Base-by-base conservation (phyloP, 2,113 vertebrate genomes). In the Austrofundulus limnaeus region DNA sequence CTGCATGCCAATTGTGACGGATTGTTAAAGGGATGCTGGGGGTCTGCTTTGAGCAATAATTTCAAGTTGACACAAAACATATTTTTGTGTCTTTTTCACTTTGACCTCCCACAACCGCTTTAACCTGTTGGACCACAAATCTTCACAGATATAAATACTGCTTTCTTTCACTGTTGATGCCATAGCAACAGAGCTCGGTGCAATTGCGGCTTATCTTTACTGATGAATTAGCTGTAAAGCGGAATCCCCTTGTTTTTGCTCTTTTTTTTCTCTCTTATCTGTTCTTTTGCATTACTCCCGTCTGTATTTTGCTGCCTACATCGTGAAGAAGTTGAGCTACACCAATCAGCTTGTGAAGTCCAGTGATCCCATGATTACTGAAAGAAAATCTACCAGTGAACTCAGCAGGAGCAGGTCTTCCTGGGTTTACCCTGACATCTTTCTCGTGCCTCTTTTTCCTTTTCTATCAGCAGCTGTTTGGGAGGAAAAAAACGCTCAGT, bases 171-270 rank as follows among this genome's bases (percentile, higher is more conserved):
- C 19, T 45, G 47, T 45, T 70, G 84, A 61, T 83, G 63, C 67
- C 87, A 84, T 85, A 77, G 83, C 85, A 87, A 87, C 83, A 80
- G 70, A 70, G 61, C 47, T 45, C 19, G 24, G 67, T 56, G 42
- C 24, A 41, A 28, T 48, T 62, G 49, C 41, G 73, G 31, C 66
- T 56, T 51, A 28, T 73, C 47, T 23, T 67, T 51, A 25, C 53
- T 58, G 62, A 60, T 48, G 49, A 61, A 62, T 60, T 7, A 60
- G 9, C 23, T 13, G 38, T 46, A 42, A 23, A 41, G 13, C 25
- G 66, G 31, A 65, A 56, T 78, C 61, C 56, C 59, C 75, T n/a
- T 72, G 23, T 42, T 50, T 38, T 24, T 52, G 37, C 42, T 15
- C 9, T 4, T 31, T 23, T 38, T 39, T 43, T 3, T 43, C 43